Evolutionary conservation across 2,113 vertebrate species (phyloP).

Genomic region (Naja naja): DNA sequence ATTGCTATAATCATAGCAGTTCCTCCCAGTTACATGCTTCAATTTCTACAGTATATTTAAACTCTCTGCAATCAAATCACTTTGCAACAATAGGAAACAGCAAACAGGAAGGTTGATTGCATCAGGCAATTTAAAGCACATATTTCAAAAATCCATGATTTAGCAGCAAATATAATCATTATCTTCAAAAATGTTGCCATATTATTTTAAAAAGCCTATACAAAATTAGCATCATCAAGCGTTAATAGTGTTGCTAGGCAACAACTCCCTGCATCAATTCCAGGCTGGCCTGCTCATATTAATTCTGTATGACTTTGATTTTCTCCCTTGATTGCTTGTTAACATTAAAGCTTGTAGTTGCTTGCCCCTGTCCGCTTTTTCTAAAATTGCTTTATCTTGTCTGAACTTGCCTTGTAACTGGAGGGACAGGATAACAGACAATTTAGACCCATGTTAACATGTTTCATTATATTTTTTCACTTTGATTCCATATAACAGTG

Average conservation of each 20-base stretch:
- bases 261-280: slow-evolving; percentile 44
- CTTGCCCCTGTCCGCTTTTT: slow-evolving; percentile 44
- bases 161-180: slow-evolving; percentile 28
- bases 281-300: neutral
- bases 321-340: slow-evolving; percentile 5
- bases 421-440: slow-evolving; percentile 23
- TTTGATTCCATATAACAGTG: slow-evolving; percentile 12
- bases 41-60: slow-evolving; percentile 19
- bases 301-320: slow-evolving; percentile 52
- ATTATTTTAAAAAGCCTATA: neutral
- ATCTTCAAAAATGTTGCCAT: slow-evolving; percentile 18
- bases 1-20: neutral
- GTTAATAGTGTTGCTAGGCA: slow-evolving; percentile 40
- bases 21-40: neutral
- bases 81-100: slow-evolving; percentile 46
- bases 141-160: slow-evolving; percentile 36
- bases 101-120: slow-evolving; percentile 39
- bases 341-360: slow-evolving; percentile 42
- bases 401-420: neutral
- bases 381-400: slow-evolving; percentile 34
- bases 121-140: slow-evolving; percentile 25
- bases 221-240: slow-evolving; percentile 34
- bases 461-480: slow-evolving; percentile 15
- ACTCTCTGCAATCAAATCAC: slow-evolving; percentile 29
- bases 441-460: slow-evolving; percentile 31